These are phyloP conservation scores for Bubo scandiacus DNA, from an alignment of 2,113 vertebrate species.

Conservation along the genomic window DNA sequence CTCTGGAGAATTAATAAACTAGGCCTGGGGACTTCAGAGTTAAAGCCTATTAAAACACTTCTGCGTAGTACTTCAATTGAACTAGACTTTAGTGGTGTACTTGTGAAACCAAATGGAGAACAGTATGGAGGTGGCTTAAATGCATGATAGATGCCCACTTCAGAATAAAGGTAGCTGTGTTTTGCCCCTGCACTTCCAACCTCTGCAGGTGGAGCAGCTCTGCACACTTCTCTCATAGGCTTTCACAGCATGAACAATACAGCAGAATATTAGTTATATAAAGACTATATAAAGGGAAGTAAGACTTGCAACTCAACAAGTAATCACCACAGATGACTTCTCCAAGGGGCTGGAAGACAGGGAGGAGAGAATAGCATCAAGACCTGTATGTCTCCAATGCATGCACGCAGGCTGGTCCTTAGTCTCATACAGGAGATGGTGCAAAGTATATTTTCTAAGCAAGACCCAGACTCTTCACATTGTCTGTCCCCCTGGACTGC, in stretches of 20 bases:
- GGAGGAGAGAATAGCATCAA: background rate
- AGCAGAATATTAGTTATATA: background rate
- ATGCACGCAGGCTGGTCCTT: background rate
- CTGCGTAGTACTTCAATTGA: background rate
- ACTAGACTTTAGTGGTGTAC: background rate
- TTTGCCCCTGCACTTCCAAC: background rate
- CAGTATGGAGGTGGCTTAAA: background rate
- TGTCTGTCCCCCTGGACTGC: background rate
- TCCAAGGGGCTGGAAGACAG: background rate
- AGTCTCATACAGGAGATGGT: background rate
- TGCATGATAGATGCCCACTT: background rate
- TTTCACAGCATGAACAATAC: background rate
- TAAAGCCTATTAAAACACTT: constrained; percentile 18
- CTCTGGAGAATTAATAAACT: constrained; percentile 30
- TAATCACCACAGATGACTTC: background rate
- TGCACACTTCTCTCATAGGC: background rate
- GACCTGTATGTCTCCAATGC: background rate
- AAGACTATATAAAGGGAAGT: background rate
- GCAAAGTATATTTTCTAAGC: background rate
- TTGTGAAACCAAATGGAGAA: background rate
- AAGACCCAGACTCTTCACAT: background rate
- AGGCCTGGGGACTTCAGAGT: background rate
- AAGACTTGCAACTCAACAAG: background rate
- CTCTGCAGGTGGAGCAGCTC: background rate
- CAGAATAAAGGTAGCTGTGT: constrained; percentile 21